phyloP scores from a whole-genome alignment of 2,113 vertebrate species.

The Indicator maculatus region DNA sequence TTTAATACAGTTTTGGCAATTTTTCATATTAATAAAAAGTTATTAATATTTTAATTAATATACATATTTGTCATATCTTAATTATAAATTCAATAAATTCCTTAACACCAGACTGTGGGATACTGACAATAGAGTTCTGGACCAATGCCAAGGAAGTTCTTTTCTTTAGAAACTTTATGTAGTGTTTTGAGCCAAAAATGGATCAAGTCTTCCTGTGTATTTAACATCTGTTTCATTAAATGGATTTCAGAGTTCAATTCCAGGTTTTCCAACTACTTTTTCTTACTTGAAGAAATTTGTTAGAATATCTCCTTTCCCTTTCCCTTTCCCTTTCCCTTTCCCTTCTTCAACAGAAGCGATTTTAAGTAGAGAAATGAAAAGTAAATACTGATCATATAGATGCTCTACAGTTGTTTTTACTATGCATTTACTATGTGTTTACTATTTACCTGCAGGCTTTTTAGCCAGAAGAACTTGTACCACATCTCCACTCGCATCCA shows the following conservation, averaged over 20 bases:
- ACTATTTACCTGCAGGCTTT: neutral
- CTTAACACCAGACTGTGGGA: neutral
- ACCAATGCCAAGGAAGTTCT: neutral
- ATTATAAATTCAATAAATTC: too few species aligned
- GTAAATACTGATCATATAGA: neutral
- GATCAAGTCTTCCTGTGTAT: neutral
- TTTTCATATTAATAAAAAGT: too few species aligned
- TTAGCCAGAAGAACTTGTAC: neutral
- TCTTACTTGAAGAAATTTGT: neutral
- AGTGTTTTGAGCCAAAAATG: neutral
- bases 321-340: too few species aligned
- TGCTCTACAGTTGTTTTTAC: neutral
- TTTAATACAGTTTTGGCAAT: too few species aligned
- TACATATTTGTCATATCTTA: too few species aligned
- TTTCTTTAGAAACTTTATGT: neutral
- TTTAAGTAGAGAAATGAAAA: neutral
- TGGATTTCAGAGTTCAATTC: neutral
- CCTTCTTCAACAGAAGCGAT: neutral
- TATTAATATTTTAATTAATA: too few species aligned
- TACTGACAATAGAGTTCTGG: neutral
- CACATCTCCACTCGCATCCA: neutral
- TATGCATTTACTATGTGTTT: neutral
- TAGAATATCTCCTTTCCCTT: neutral
- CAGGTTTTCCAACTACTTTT: neutral
- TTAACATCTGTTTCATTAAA: neutral